Evolutionary conservation across 2,888 invertebrate species (phyloP), one percentile per base, ranked within the genome.

Genomic region (Mesochorus sp.): DNA sequence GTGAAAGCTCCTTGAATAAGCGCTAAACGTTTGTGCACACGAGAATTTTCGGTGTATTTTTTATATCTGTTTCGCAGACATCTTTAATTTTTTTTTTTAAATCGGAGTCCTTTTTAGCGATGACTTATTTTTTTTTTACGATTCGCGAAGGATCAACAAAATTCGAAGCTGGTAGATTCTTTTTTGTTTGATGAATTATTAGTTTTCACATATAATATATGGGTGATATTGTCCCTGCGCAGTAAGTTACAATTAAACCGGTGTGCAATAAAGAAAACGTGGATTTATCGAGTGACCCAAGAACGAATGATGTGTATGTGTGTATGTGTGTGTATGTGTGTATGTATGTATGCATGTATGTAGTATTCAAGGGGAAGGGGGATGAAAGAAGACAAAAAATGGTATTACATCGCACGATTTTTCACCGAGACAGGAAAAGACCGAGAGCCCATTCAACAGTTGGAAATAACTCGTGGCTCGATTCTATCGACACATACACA

Each of bases 401-500:
- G 51, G 42, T 66, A 51, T 55, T 71, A 67, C 47, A 55, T 42
- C 64, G 61, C 47, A 28, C 28, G 67, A 66, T 57, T 64, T 42
- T 64, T 78, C 53, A 66, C 64, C 53, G 66, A n/a, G n/a, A n/a
- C n/a, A 74, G 64, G 31, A 59, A 68, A 76, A 61, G 44, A 76
- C 21, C 55, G 62, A 74, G 62, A 51, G 44, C 17, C 26, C 49
- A 34, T 55, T 55, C 73, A 53, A 72, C 70, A 67, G 79, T 79
- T 66, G 61, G 47, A 80, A 80, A 82, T 82, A 77, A 73, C 71
- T 80, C 76, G 57, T 62, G 67, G 64, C 76, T 66, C 75, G 72
- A 79, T 62, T 59, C 57, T 53, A 70, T 76, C 53, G 31, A 62
- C 62, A 39, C 61, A 28, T 61, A 17, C 42, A 51, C 34, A 47